These are phyloP conservation scores for Chironomus tentans DNA, from an alignment of 2,888 invertebrate genomes.

Conservation along the genomic window DNA sequence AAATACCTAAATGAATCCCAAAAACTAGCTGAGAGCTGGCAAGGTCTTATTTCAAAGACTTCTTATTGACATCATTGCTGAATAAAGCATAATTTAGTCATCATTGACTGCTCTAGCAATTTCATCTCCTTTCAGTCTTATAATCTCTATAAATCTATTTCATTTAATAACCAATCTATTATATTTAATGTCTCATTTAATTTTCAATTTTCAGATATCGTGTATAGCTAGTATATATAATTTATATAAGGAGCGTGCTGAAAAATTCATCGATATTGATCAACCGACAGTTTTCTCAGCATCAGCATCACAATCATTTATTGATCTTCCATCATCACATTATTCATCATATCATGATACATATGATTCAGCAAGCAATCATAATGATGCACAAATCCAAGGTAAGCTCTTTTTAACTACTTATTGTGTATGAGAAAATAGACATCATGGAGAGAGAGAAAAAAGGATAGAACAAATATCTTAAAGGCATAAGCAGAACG, in stretches of 20 bases:
- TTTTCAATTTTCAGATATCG: background rate
- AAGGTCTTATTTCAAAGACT: too few species aligned
- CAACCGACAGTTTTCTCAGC: slow-evolving; percentile 16
- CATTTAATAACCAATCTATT: background rate
- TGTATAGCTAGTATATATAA: slow-evolving; percentile 22
- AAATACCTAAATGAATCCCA: too few species aligned
- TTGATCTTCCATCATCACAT: slow-evolving; percentile 9
- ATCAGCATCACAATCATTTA: slow-evolving; percentile 18
- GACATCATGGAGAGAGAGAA: background rate
- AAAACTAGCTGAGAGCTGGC: too few species aligned
- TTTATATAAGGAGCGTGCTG: slow-evolving; percentile 18
- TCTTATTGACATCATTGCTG: too few species aligned
- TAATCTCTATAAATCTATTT: too few species aligned
- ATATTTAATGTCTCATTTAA: background rate
- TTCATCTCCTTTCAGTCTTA: too few species aligned
- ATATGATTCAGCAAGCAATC: slow-evolving; percentile 19
- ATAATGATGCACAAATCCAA: slow-evolving; percentile 24
- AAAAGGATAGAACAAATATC: background rate
- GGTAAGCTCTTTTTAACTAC: background rate
- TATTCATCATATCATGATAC: slow-evolving; percentile 24
- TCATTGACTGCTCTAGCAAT: too few species aligned
- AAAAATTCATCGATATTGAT: slow-evolving; percentile 13
- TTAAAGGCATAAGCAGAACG: background rate
- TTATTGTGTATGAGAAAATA: background rate
- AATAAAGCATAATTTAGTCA: too few species aligned